Conservation (phyloP, 2,888 invertebrate genomes). For the Heteropelma amictum region DNA sequence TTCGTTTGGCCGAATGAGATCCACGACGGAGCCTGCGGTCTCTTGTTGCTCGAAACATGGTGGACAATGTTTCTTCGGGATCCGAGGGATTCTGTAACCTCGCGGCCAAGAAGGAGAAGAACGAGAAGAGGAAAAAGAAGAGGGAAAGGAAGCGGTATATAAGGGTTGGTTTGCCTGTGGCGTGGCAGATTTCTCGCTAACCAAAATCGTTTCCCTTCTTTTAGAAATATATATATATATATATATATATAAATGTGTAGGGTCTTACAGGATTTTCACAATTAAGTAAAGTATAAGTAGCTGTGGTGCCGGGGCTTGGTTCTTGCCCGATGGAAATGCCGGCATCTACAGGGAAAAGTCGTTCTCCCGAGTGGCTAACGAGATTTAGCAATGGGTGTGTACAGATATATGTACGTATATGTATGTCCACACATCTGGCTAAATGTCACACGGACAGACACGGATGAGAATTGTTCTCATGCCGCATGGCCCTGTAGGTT, state of each 20-base stretch:
- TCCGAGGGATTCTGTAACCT: conserved; percentile 31
- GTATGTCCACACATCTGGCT: background rate
- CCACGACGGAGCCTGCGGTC: conserved; percentile 11
- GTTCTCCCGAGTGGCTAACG: conserved; percentile 47
- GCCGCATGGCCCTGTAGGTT: background rate
- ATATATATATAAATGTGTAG: background rate
- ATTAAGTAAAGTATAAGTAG: conserved; percentile 72
- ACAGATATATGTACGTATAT: background rate
- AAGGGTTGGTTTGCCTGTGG: conserved; percentile 42
- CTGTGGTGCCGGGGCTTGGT: conserved; percentile 58
- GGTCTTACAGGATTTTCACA: conserved; percentile 68
- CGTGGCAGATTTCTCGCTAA: conserved; percentile 56
- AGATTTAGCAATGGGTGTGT: conserved; percentile 49
- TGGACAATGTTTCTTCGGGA: conserved; percentile 27
- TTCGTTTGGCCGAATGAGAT: too few species aligned
- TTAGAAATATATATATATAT: too few species aligned
- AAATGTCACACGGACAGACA: background rate
- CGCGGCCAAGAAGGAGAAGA: conserved; percentile 32
- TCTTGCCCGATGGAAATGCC: conserved; percentile 53
- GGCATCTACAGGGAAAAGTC: conserved; percentile 42
- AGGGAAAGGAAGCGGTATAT: background rate
- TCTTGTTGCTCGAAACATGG: conserved; percentile 32
- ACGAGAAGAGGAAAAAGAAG: conserved; percentile 5
- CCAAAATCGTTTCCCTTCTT: conserved; percentile 60
- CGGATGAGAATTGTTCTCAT: conserved; percentile 19